Conservation (phyloP, 2,113 vertebrate genomes). For the Ptychochromis oligacanthus region DNA sequence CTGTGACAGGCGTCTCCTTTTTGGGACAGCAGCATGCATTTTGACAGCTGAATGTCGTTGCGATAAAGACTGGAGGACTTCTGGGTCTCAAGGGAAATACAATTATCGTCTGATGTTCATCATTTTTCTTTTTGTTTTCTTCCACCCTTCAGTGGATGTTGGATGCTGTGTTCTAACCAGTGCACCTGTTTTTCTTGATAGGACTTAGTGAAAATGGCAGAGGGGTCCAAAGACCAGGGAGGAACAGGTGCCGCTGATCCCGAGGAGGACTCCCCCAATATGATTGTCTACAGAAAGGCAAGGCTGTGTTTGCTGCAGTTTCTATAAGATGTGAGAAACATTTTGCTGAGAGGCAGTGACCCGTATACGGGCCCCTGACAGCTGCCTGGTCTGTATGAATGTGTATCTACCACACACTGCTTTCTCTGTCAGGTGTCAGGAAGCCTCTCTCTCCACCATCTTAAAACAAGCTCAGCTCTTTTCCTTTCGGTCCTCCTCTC, state of each 20-base stretch:
- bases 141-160: neutral
- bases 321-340: constrained; percentile 10
- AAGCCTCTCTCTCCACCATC: constrained; percentile 23
- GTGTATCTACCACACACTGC: constrained; percentile 20
- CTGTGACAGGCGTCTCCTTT: constrained; percentile 35
- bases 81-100: neutral
- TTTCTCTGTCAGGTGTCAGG: constrained; percentile 48
- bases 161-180: neutral
- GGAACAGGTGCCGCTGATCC: constrained; percentile 80
- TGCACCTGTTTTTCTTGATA: constrained; percentile 19
- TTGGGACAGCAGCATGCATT: constrained; percentile 1
- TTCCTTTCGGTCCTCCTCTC: neutral
- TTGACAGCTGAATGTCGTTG: constrained; percentile 54
- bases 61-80: constrained; percentile 20
- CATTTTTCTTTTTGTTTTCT: constrained; percentile 17
- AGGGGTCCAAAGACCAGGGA: constrained; percentile 83
- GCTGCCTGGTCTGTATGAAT: constrained; percentile 45
- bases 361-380: constrained; percentile 33
- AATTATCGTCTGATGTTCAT: constrained; percentile 43
- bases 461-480: constrained; percentile 1
- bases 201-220: constrained; percentile 85
- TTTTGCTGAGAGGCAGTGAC: constrained; percentile 32
- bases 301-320: constrained; percentile 46
- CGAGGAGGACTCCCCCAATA: constrained; percentile 95
- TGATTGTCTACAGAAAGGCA: constrained; percentile 98